Evolutionary conservation across 1,140 invertebrate genomes (phyloP).

Genomic region (Danaus melanippus): DNA sequence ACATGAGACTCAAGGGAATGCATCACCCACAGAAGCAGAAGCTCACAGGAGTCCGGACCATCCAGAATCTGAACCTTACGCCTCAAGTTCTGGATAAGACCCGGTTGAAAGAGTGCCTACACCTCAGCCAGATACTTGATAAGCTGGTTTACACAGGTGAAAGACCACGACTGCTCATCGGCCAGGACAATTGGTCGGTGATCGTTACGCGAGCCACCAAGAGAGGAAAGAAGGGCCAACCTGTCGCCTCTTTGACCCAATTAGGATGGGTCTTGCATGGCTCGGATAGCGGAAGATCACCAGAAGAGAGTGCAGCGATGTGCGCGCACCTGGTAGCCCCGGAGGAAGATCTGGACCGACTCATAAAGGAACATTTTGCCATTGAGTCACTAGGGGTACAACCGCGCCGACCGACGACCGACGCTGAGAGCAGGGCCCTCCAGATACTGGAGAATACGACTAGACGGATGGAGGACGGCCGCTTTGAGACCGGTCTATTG

Average conservation of each 20-base stretch:
- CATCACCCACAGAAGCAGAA: no score
- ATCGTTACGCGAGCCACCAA: no score
- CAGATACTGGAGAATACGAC: constrained; percentile 2
- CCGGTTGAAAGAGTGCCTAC: neutral
- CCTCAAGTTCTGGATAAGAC: constrained; percentile 2
- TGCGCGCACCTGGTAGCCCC: no score
- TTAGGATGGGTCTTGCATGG: no score
- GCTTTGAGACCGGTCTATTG: constrained; percentile 15
- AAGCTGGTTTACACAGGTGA: constrained; percentile 4
- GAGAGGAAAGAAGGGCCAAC: no score
- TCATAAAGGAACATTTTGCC: constrained; percentile 10
- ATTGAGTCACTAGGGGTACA: constrained; percentile 7
- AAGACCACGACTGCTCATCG: constrained; percentile 7
- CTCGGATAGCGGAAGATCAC: no score
- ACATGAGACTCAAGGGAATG: no score
- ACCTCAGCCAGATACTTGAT: neutral
- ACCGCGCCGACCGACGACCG: constrained; percentile 5
- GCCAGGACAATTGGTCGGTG: no score
- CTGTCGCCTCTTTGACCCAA: no score
- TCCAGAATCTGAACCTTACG: neutral
- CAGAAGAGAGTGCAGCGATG: no score
- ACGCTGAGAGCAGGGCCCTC: constrained; percentile 5
- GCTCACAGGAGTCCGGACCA: neutral
- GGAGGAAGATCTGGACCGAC: neutral
- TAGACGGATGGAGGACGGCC: constrained; percentile 5